These are phyloP conservation scores for Hoplias malabaricus DNA, from an alignment of 2,113 vertebrate species.

Conservation along the genomic window DNA sequence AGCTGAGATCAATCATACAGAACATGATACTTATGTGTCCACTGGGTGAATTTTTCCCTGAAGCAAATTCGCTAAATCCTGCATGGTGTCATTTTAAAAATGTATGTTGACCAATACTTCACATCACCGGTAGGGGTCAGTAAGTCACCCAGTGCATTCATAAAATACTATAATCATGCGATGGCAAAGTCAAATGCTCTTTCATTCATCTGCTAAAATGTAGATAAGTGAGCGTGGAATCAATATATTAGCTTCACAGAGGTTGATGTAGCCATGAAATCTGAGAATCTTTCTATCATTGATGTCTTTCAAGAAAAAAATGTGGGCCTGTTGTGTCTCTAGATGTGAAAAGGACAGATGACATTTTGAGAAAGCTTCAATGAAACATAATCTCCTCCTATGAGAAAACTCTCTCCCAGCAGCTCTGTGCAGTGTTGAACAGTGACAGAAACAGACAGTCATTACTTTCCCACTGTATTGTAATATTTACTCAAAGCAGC, in stretches of 20 bases:
- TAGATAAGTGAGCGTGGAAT: neutral
- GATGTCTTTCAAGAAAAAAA: neutral
- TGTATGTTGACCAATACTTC: neutral
- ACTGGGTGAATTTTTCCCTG: neutral
- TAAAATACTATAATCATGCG: neutral
- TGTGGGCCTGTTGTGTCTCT: neutral
- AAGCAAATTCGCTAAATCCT: neutral
- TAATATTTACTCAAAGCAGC: neutral
- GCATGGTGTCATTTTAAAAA: no score
- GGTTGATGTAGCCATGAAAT: neutral
- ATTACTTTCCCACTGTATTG: neutral
- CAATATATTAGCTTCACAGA: neutral
- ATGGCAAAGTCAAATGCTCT: neutral
- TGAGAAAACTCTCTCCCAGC: neutral
- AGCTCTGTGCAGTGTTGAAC: neutral
- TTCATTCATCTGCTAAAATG: neutral
- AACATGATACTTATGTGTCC: neutral
- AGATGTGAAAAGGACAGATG: neutral
- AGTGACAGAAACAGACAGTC: neutral
- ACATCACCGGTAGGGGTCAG: conserved; percentile 67
- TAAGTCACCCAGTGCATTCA: neutral
- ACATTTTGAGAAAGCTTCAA: conserved; percentile 6
- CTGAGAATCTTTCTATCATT: neutral
- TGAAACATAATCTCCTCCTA: conserved; percentile 20
- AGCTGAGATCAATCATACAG: no score